These are phyloP conservation scores for Plestiodon gilberti DNA, from an alignment of 2,113 vertebrate genomes.

Conservation along the genomic window DNA sequence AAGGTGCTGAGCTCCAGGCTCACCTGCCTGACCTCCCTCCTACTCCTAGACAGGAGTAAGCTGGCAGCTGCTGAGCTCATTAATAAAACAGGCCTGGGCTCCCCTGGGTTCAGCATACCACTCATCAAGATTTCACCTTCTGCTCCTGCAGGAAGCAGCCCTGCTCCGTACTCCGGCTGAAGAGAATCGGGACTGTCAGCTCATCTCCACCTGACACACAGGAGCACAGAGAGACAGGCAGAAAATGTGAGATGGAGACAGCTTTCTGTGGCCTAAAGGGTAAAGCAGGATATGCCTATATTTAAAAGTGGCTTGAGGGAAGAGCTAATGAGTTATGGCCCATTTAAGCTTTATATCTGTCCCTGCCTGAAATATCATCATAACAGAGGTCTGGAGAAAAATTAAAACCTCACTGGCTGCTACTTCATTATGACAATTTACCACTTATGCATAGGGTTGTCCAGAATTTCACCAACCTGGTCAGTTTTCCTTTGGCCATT, in stretches of 20 bases:
- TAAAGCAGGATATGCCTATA: background rate
- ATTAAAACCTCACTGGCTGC: background rate
- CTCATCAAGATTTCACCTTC: conserved; percentile 16
- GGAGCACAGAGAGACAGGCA: background rate
- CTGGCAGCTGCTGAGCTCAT: conserved; percentile 18
- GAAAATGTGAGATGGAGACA: background rate
- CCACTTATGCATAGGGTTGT: background rate
- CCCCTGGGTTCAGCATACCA: background rate
- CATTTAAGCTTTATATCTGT: background rate
- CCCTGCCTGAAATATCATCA: background rate
- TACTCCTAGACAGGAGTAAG: background rate
- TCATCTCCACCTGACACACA: background rate
- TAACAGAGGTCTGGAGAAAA: background rate
- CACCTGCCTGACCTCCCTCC: conserved; percentile 15
- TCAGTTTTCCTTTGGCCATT: background rate
- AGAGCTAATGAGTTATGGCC: background rate
- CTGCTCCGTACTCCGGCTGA: background rate
- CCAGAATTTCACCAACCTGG: background rate
- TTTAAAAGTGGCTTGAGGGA: conserved; percentile 6
- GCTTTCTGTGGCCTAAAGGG: conserved; percentile 1
- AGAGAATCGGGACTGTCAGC: background rate
- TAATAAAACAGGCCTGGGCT: conserved; percentile 7
- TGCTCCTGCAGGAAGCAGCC: background rate
- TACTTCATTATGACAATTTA: no score
- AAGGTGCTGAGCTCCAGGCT: background rate